Conservation (phyloP, 2,888 invertebrate genomes). For the Phanerotoma sp. region DNA sequence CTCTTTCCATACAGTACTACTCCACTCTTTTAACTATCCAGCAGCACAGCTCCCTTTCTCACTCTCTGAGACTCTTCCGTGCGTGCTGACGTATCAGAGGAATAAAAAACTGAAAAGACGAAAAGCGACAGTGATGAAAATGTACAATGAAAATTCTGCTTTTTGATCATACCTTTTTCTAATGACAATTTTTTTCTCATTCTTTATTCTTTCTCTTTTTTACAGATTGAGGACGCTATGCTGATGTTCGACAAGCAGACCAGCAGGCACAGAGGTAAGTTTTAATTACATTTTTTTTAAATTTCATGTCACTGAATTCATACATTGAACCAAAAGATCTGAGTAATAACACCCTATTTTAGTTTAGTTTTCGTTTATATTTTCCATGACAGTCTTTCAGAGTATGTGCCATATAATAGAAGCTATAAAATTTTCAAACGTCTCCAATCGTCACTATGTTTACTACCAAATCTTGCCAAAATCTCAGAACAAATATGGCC, state of each 20-base stretch:
- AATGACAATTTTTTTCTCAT: background rate
- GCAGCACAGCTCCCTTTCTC: constrained; percentile 17
- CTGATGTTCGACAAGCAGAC: constrained; percentile 99
- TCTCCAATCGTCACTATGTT: too few species aligned
- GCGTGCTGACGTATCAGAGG: constrained; percentile 11
- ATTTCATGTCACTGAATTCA: background rate
- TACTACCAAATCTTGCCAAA: too few species aligned
- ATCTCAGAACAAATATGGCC: too few species aligned
- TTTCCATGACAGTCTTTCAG: too few species aligned
- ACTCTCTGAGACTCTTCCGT: background rate
- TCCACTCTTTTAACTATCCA: too few species aligned
- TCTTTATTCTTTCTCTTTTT: constrained; percentile 58
- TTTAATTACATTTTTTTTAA: background rate
- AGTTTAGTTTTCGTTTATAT: too few species aligned
- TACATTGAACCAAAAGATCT: too few species aligned
- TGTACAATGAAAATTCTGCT: constrained; percentile 3
- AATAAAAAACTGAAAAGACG: constrained; percentile 4
- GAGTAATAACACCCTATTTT: background rate
- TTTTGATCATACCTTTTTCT: background rate
- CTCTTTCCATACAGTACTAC: too few species aligned
- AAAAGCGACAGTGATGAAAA: background rate
- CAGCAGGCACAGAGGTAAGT: constrained; percentile 95
- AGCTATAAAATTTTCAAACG: too few species aligned
- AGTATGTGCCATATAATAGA: too few species aligned
- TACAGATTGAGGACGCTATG: constrained; percentile 99